Evolutionary conservation across 1,140 invertebrate species (phyloP).

Genomic region (Trinorchestia longiramus): DNA sequence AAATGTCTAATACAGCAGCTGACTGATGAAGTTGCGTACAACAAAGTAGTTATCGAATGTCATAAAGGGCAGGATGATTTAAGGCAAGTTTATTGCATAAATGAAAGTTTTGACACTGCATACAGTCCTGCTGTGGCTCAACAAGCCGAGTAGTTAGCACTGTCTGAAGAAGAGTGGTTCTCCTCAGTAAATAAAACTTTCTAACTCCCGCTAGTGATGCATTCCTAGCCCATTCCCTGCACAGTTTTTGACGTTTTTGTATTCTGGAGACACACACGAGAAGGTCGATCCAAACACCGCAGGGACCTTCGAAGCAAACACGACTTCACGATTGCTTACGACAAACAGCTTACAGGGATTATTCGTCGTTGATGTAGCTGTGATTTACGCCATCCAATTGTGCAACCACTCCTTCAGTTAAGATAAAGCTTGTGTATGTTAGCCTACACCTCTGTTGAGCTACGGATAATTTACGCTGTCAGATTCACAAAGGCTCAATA

Average conservation of each 20-base stretch:
- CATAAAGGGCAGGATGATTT: background rate
- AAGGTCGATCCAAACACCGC: conserved; percentile 38
- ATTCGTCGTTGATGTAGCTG: background rate
- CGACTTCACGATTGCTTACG: background rate
- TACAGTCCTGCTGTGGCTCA: conserved; percentile 8
- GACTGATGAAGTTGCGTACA: background rate
- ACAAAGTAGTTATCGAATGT: background rate
- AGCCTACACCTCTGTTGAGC: background rate
- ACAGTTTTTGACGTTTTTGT: conserved; percentile 1
- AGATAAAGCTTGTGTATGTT: background rate
- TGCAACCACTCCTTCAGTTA: background rate
- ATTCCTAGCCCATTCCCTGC: conserved; percentile 41
- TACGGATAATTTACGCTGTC: background rate
- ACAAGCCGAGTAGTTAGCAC: conserved; percentile 24
- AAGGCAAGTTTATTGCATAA: background rate
- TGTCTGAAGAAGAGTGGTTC: background rate
- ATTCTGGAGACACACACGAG: background rate
- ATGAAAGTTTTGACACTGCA: background rate
- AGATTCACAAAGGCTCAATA: background rate
- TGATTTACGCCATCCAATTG: background rate
- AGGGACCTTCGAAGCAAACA: background rate
- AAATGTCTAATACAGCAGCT: background rate
- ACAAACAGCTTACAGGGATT: background rate
- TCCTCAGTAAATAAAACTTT: conserved; percentile 42
- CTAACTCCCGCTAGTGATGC: conserved; percentile 8